Conservation (phyloP, 2,888 invertebrate species). For the Eupithecia tripunctaria region DNA sequence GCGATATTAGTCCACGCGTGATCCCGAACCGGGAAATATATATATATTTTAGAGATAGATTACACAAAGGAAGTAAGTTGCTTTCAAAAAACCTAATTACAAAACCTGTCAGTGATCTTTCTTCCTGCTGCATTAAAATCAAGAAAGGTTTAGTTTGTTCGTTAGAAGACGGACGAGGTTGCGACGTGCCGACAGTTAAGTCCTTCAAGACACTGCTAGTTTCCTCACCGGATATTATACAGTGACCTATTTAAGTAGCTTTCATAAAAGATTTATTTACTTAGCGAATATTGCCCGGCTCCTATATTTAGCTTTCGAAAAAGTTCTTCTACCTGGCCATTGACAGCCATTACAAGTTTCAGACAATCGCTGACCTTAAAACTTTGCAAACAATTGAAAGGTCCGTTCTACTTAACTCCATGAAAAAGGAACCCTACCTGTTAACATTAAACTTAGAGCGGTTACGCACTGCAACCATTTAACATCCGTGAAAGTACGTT, state of each 20-base stretch:
- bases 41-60: too few relatives aligned
- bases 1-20: too few relatives aligned
- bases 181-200: slow-evolving; percentile 53
- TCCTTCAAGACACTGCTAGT: slow-evolving; percentile 56
- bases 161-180: slow-evolving; percentile 53
- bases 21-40: too few relatives aligned
- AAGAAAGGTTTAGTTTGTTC: slow-evolving; percentile 29
- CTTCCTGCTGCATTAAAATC: neutral
- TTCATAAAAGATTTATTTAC: slow-evolving; percentile 24
- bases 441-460: neutral
- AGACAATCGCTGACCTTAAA: neutral
- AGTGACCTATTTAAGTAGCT: slow-evolving; percentile 46
- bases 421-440: neutral
- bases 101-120: neutral
- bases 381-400: slow-evolving; percentile 2
- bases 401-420: slow-evolving; percentile 3
- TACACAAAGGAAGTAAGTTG: too few relatives aligned
- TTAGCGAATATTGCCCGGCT: neutral
- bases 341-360: slow-evolving; percentile 11
- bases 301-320: neutral
- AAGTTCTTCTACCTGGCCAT: slow-evolving; percentile 3
- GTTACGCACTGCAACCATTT: too few relatives aligned
- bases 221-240: slow-evolving; percentile 62
- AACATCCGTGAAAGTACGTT: too few relatives aligned
- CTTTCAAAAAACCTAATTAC: neutral